Percentiles rank a stretch among this genome's conserved stretches.
Evolutionary conservation across 2,113 vertebrate genomes (phyloP).

Genomic region (Odontophorus gujanensis): DNA sequence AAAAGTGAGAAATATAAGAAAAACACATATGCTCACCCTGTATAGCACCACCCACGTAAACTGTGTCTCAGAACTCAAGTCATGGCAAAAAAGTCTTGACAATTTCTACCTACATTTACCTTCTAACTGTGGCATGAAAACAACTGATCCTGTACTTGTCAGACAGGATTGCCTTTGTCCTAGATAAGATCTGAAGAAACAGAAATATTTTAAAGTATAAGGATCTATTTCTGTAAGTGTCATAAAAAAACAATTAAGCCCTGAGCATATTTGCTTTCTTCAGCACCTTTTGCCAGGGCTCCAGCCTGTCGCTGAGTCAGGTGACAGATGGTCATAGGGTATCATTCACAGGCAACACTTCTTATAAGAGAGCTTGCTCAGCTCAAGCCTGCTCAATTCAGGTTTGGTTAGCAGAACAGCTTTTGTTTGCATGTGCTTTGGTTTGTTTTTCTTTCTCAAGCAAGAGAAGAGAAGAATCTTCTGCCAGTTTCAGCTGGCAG

Average conservation of each 20-base stretch:
- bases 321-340: conserved; percentile 11
- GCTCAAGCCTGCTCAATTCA: background rate
- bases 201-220: background rate
- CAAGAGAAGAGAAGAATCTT: background rate
- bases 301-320: conserved; percentile 53
- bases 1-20: background rate
- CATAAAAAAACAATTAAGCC: background rate
- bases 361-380: conserved; percentile 34
- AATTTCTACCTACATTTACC: background rate
- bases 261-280: background rate
- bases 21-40: background rate
- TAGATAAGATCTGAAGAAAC: background rate
- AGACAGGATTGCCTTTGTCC: background rate
- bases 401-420: conserved; percentile 19
- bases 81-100: background rate
- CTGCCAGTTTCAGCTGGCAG: background rate
- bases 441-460: conserved; percentile 49
- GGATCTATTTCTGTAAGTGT: background rate
- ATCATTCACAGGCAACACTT: conserved; percentile 31
- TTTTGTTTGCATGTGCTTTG: conserved; percentile 26
- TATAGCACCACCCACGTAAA: background rate
- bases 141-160: background rate
- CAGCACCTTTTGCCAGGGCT: conserved; percentile 56
- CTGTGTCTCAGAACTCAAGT: background rate
- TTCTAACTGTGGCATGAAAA: background rate